Evolutionary conservation across 2,113 vertebrate species (phyloP), one percentile per base, ranked within the genome.

Genomic region (Vanacampus margaritifer): DNA sequence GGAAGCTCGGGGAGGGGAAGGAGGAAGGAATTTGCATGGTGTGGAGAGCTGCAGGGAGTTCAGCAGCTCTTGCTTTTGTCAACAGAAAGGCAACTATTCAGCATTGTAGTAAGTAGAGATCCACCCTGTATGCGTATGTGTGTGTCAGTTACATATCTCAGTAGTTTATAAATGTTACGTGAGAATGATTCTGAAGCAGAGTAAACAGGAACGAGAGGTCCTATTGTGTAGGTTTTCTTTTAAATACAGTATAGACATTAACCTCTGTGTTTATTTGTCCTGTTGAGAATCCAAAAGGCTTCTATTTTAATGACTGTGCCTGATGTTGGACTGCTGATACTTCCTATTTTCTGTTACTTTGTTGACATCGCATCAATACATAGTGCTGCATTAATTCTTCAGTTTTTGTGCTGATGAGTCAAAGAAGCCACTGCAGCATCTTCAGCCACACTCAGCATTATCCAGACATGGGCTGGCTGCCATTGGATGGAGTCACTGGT

Each of bases 71-170:
- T 50, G 32, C 59, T 41, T 53, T 56, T 64, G 73, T 69, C 28
- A 28, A 53, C 48, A 53, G 73, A 79, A 67, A 43, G 69, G 71
- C 39, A 8, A 57, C 59, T 6, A 37, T 24, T 26, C 48, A 35
- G 19, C 21, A 51, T 21, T 69, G 88, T 85, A 77, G 88, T 85
- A 77, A 89, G 88, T 85, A 81, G 46, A 66, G 35, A 35, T 70
- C 74, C 46, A 24, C 28, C 3, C 2, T 32, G 74, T 67, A 53
- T 32, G 21, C 11, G n/a, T 48, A 19, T 45, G 41, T 43, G n/a
- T 39, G 37, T 16, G 14, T 46, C 17, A 11, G 21, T 51, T 51
- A 23, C 21, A 9, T n/a, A 71, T 54, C 37, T 71, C 61, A 46
- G 78, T 82, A 80, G 68, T 77, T 35, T 62, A 3, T 39, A 12